phyloP scores from a whole-genome alignment of 2,113 vertebrate species.

The Butorides virescens region DNA sequence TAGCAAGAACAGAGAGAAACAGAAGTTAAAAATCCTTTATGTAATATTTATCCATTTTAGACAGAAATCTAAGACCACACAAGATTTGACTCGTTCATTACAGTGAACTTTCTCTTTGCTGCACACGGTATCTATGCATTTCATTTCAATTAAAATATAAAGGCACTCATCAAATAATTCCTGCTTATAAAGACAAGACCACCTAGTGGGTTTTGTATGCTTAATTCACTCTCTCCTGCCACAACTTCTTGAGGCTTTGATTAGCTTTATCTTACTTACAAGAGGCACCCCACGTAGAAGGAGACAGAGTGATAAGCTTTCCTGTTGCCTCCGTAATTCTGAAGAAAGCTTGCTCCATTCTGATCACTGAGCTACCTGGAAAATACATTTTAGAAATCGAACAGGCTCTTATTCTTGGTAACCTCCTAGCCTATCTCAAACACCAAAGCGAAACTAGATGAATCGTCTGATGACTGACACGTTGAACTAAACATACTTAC shows the following conservation, averaged over 20 bases:
- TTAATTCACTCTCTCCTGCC: conserved; percentile 5
- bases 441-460: background rate
- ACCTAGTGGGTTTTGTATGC: conserved; percentile 24
- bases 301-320: conserved; percentile 30
- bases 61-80: background rate
- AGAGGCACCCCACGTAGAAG: conserved; percentile 11
- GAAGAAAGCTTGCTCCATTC: background rate
- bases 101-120: background rate
- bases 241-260: conserved; percentile 39
- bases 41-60: conserved; percentile 6
- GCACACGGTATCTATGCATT: background rate
- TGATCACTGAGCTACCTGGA: background rate
- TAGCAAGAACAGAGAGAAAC: background rate
- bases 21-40: background rate
- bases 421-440: background rate
- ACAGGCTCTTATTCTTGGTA: background rate
- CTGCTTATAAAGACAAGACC: conserved; percentile 47
- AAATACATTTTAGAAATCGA: conserved; percentile 12
- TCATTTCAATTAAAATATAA: conserved; percentile 47
- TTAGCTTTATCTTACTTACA: conserved; percentile 51
- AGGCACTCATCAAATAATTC: background rate
- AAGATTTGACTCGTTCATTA: background rate
- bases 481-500: background rate
- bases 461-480: background rate
- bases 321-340: background rate